These are phyloP conservation scores for Passerina amoena DNA, from an alignment of 2,113 vertebrate species.

Conservation along the genomic window DNA sequence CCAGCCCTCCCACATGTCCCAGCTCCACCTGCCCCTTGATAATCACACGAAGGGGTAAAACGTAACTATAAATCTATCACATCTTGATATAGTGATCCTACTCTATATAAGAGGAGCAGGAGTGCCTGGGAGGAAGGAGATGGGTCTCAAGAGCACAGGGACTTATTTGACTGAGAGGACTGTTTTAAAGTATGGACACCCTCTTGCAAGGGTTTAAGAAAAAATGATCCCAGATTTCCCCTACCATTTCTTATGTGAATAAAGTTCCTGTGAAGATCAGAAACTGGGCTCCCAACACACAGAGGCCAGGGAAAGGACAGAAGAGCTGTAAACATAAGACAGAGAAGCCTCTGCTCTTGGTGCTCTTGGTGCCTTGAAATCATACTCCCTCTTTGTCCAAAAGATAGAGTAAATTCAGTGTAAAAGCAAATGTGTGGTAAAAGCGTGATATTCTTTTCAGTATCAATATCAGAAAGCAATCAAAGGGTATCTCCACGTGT, in stretches of 20 bases:
- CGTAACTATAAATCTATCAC: too few species aligned
- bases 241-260: neutral
- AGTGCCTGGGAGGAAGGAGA: neutral
- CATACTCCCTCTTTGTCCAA: neutral
- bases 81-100: neutral
- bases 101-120: neutral
- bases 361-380: neutral
- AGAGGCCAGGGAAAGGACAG: neutral
- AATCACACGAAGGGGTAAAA: too few species aligned
- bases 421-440: neutral
- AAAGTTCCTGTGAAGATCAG: neutral
- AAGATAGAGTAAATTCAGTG: neutral
- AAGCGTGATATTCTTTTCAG: neutral
- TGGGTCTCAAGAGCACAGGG: neutral
- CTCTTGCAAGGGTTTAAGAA: neutral
- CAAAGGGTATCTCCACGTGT: fast-evolving
- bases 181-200: neutral
- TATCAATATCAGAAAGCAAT: neutral
- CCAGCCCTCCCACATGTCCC: too few species aligned
- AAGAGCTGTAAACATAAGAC: neutral
- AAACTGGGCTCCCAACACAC: fast-evolving
- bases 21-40: too few species aligned
- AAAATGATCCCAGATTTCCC: neutral
- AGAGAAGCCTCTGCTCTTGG: neutral
- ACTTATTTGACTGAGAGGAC: neutral